Evolutionary conservation across 2,888 invertebrate genomes (phyloP).

Genomic region (Priocnemis perturbator): DNA sequence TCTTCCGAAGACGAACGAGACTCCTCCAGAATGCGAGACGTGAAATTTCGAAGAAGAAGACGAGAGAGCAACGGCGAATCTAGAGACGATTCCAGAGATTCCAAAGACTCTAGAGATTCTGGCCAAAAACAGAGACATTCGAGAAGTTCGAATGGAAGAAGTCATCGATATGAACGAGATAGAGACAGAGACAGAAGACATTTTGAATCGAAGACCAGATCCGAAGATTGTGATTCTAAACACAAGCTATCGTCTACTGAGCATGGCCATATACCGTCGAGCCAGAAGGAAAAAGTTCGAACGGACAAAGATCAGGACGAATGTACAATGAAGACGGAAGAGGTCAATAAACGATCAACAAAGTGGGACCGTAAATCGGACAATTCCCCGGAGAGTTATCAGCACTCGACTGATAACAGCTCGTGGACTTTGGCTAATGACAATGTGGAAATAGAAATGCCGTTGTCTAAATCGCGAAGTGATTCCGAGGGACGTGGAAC

Average conservation of each 20-base stretch:
- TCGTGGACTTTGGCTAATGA: conserved; percentile 1
- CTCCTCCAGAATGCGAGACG: conserved; percentile 21
- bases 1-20: conserved; percentile 16
- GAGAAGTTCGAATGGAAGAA: conserved; percentile 5
- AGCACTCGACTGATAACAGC: conserved; percentile 3
- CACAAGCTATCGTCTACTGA: background rate
- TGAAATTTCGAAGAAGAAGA: conserved; percentile 16
- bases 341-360: background rate
- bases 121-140: background rate
- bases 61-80: conserved; percentile 4
- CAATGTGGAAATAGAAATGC: background rate
- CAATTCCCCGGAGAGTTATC: background rate
- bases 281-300: background rate
- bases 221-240: background rate
- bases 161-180: background rate
- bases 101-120: background rate
- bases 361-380: no score
- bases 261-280: no score
- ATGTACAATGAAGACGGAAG: background rate
- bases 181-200: background rate
- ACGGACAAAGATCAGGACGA: background rate
- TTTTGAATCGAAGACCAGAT: background rate
- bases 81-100: conserved; percentile 3
- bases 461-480: background rate
- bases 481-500: background rate